Evolutionary conservation across 2,113 vertebrate genomes (phyloP).

Genomic region (Eretmochelys imbricata): DNA sequence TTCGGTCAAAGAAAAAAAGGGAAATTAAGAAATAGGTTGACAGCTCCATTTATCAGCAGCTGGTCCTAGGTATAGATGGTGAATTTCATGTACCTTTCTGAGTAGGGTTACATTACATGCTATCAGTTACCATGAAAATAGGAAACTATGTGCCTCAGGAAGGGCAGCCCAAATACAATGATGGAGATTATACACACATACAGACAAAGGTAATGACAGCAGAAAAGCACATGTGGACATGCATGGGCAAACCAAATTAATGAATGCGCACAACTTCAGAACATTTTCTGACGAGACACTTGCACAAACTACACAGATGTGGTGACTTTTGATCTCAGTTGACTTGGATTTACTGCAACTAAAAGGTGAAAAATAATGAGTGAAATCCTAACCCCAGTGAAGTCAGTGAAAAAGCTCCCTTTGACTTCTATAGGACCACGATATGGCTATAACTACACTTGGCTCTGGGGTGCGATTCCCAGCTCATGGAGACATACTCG

Average conservation of each 20-base stretch:
- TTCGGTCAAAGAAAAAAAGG: not conserved
- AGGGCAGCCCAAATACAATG: not conserved
- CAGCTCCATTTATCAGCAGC: not conserved
- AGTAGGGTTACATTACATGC: not conserved
- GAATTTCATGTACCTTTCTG: not conserved
- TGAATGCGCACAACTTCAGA: conserved; percentile 52
- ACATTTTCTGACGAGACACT: conserved; percentile 24
- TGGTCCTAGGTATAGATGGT: not conserved
- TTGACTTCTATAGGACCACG: not conserved
- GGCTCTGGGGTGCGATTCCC: no score
- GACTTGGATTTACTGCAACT: conserved; percentile 37
- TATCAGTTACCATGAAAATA: not conserved
- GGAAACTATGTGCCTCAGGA: not conserved
- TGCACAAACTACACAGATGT: conserved; percentile 38
- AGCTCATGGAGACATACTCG: no score
- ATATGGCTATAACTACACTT: not conserved
- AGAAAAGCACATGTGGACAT: conserved; percentile 45
- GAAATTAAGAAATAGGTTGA: not conserved
- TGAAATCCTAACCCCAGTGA: not conserved
- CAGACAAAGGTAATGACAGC: conserved; percentile 17
- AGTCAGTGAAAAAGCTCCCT: not conserved
- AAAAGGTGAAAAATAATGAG: conserved; percentile 10
- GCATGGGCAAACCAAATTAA: conserved; percentile 58
- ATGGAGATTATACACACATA: not conserved
- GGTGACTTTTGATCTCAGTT: conserved; percentile 48